A percentile compares a stretch with the other conserved stretches of the same genome.
Evolutionary conservation across 2,113 vertebrate genomes (phyloP).

Genomic region (Hassar affinis): DNA sequence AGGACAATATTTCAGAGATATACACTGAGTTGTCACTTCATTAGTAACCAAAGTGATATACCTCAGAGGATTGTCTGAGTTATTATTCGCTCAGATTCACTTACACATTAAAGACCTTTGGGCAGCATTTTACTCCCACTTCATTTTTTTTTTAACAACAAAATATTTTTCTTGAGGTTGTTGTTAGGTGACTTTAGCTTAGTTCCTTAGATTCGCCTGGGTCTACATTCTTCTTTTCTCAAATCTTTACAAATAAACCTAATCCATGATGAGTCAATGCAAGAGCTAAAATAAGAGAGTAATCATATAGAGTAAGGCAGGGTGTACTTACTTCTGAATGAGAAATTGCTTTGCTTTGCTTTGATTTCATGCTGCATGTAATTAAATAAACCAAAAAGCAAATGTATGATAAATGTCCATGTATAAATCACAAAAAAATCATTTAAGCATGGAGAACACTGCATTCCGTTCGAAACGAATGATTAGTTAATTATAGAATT

Average conservation of each 20-base stretch:
- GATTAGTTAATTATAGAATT: background rate
- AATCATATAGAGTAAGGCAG: background rate
- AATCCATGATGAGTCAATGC: too few relatives aligned
- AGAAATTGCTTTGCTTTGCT: too few relatives aligned
- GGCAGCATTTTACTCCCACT: background rate
- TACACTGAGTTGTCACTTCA: background rate
- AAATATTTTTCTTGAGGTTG: background rate
- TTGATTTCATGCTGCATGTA: too few relatives aligned
- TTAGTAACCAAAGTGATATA: background rate
- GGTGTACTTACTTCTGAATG: too few relatives aligned
- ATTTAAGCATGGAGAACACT: background rate
- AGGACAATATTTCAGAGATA: background rate
- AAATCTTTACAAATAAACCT: background rate
- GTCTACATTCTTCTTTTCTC: background rate
- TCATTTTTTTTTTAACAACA: background rate
- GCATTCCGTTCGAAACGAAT: background rate
- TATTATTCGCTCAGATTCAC: constrained; percentile 2
- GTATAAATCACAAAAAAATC: too few relatives aligned
- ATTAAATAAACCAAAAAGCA: too few relatives aligned
- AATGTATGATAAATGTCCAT: too few relatives aligned
- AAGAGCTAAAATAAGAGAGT: background rate
- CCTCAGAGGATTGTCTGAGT: background rate
- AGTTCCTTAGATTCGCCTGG: background rate
- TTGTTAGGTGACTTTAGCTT: background rate
- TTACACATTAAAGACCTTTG: background rate